Conservation (phyloP, 2,888 invertebrate genomes). For the Entomobrya multifasciata region DNA sequence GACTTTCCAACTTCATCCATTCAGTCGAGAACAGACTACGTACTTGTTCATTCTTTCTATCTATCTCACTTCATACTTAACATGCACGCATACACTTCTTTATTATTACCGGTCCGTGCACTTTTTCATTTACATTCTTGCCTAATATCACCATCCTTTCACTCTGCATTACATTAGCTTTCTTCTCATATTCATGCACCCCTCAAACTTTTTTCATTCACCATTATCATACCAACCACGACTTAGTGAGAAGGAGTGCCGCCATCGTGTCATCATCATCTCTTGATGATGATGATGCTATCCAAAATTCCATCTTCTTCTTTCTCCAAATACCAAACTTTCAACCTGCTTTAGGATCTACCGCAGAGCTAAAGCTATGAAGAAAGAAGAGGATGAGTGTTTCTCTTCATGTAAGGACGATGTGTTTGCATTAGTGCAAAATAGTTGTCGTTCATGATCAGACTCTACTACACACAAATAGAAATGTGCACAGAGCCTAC, state of each 20-base stretch:
- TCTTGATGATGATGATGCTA: conserved; percentile 8
- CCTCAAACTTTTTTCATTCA: conserved; percentile 3
- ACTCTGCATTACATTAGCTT: not conserved
- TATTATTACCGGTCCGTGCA: not conserved
- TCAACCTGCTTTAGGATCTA: not conserved
- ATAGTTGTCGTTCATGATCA: not conserved
- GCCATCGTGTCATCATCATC: not conserved
- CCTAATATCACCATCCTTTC: not conserved
- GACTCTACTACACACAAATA: too few relatives aligned
- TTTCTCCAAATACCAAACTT: not conserved
- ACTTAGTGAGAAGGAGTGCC: not conserved
- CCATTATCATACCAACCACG: conserved; percentile 1
- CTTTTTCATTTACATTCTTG: not conserved
- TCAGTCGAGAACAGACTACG: too few relatives aligned
- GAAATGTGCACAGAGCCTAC: not conserved
- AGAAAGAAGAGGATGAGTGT: not conserved
- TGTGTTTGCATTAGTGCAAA: conserved; percentile 4
- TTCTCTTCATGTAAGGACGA: not conserved
- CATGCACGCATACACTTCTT: not conserved
- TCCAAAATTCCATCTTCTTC: not conserved
- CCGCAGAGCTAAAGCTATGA: too few relatives aligned
- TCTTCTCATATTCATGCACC: not conserved
- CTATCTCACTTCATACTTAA: not conserved
- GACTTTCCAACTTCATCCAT: too few relatives aligned
- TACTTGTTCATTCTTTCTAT: too few relatives aligned